Percentiles rank a stretch among this genome's conserved stretches.
Conservation (phyloP, 1,140 invertebrate genomes). For the Heliconius hermathena region DNA sequence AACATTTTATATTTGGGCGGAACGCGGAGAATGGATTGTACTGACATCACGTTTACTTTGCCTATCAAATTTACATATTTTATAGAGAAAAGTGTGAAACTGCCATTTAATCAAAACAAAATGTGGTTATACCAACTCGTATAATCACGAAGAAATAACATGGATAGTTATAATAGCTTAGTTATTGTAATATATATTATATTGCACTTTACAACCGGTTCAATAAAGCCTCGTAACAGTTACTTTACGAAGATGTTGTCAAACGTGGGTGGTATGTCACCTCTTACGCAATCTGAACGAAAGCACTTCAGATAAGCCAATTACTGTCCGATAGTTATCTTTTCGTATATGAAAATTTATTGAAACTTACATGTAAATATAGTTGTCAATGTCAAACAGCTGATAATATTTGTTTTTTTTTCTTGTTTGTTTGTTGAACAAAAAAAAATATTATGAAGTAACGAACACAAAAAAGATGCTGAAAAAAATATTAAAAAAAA, state of each 20-base stretch:
- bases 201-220: conserved; percentile 36
- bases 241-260: conserved; percentile 33
- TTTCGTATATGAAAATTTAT: conserved; percentile 31
- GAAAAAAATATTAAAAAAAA: too few species aligned
- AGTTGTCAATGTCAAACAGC: conserved; percentile 6
- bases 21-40: too few species aligned
- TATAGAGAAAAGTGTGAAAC: too few species aligned
- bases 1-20: too few species aligned
- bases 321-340: conserved; percentile 42
- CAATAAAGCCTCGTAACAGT: conserved; percentile 34
- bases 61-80: too few species aligned
- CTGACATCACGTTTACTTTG: too few species aligned
- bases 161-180: conserved; percentile 15
- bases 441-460: not conserved
- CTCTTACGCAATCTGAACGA: conserved; percentile 40
- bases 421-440: not conserved
- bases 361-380: conserved; percentile 12
- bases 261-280: conserved; percentile 45
- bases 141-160: not conserved
- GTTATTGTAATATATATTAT: conserved; percentile 32
- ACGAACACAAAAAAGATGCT: not conserved
- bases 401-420: conserved; percentile 13
- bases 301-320: conserved; percentile 44
- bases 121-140: not conserved
- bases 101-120: too few species aligned